Percentiles rank a stretch among this genome's conserved stretches.
Conservation (phyloP, 2,797 vertebrate genomes). For the Hafferia zeledoni region DNA sequence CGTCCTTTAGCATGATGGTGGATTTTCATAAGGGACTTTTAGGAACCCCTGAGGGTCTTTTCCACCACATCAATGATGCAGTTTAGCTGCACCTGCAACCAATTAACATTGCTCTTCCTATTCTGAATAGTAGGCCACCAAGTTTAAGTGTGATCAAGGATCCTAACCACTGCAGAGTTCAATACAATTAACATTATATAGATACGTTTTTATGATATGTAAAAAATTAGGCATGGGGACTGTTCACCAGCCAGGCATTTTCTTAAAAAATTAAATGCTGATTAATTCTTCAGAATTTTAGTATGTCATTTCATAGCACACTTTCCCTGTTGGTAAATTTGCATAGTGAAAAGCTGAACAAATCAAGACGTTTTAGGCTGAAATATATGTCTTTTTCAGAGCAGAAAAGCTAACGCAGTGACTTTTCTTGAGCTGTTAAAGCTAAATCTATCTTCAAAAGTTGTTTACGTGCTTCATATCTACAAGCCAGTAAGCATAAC, state of each 20-base stretch:
- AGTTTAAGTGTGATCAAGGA: neutral
- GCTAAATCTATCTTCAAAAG: constrained; percentile 25
- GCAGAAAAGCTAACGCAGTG: neutral
- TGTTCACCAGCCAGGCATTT: neutral
- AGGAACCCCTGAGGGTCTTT: neutral
- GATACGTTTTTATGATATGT: neutral
- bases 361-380: neutral
- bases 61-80: neutral
- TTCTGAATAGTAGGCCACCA: neutral
- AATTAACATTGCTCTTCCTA: neutral
- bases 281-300: neutral
- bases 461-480: constrained; percentile 56
- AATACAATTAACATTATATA: neutral
- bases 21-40: neutral
- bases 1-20: neutral
- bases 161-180: neutral
- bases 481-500: constrained; percentile 44
- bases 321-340: neutral
- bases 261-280: neutral
- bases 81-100: constrained; percentile 31
- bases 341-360: neutral
- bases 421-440: constrained; percentile 5
- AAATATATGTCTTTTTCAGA: neutral
- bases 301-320: neutral
- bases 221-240: rapidly evolving